phyloP scores from a whole-genome alignment of 35 echinoderm and acorn worm species.

The Lytechinus variegatus region DNA sequence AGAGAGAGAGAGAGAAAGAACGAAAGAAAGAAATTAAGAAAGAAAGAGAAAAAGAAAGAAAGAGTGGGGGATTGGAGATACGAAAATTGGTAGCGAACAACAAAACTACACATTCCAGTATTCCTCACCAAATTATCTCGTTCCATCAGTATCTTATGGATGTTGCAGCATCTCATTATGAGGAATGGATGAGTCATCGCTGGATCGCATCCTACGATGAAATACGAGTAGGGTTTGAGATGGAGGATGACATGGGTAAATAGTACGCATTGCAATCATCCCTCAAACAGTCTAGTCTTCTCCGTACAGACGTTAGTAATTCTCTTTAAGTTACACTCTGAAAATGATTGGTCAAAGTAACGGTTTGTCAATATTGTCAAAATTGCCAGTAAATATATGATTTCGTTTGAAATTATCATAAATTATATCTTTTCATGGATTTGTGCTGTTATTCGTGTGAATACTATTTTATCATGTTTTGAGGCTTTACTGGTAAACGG shows the following conservation, averaged over 20 bases:
- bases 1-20: not conserved
- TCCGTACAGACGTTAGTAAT: not conserved
- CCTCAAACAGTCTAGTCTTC: not conserved
- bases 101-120: not conserved
- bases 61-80: too few relatives aligned
- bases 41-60: not conserved
- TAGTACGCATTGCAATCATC: not conserved
- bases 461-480: too few relatives aligned
- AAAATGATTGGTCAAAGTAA: too few relatives aligned
- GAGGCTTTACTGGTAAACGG: too few relatives aligned
- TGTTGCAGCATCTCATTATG: constrained; percentile 6
- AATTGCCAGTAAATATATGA: too few relatives aligned
- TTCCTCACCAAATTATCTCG: not conserved
- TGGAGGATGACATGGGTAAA: not conserved
- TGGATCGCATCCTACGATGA: not conserved
- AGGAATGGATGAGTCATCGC: not conserved
- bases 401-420: too few relatives aligned
- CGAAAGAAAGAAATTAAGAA: not conserved
- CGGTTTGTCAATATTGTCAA: too few relatives aligned
- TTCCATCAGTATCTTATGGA: not conserved
- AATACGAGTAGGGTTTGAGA: not conserved
- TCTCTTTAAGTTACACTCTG: too few relatives aligned
- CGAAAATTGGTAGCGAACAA: too few relatives aligned
- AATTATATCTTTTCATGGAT: too few relatives aligned
- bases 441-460: too few relatives aligned